Conservation (phyloP, 2,113 vertebrate genomes). For the Nibea albiflora region DNA sequence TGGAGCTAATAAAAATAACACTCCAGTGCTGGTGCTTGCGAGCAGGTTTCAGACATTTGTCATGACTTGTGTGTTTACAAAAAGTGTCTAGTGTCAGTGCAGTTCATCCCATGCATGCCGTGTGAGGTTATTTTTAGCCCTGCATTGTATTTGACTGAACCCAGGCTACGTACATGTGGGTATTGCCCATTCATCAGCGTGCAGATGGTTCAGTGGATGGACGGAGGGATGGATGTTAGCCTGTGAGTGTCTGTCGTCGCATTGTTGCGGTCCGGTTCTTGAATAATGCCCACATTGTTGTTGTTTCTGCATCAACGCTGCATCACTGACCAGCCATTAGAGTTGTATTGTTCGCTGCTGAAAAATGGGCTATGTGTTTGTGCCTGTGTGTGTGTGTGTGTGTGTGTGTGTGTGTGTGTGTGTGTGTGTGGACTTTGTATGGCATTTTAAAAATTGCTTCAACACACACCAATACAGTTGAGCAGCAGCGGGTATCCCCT, state of each 20-base stretch:
- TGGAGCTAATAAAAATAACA: slow-evolving; percentile 6
- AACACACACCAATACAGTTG: slow-evolving; percentile 1
- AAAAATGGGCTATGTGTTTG: slow-evolving; percentile 34
- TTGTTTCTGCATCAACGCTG: slow-evolving; percentile 35
- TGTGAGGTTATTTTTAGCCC: slow-evolving; percentile 39
- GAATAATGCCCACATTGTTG: slow-evolving; percentile 66
- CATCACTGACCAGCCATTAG: slow-evolving; percentile 37
- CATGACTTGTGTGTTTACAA: slow-evolving; percentile 21
- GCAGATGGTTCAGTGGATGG: slow-evolving; percentile 35
- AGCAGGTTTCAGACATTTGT: not conserved
- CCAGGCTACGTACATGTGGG: not conserved
- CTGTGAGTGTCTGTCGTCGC: slow-evolving; percentile 46
- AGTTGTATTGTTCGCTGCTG: slow-evolving; percentile 48
- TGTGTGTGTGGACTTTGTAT: too few relatives aligned
- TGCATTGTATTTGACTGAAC: slow-evolving; percentile 26
- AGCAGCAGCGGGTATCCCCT: slow-evolving; percentile 9
- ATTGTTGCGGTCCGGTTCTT: slow-evolving; percentile 46
- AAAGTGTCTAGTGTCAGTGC: not conserved
- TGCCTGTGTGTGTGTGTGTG: not conserved
- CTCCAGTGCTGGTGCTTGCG: not conserved
- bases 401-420: too few relatives aligned
- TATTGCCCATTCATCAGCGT: slow-evolving; percentile 36
- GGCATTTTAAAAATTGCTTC: slow-evolving; percentile 30
- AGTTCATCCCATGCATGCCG: not conserved
- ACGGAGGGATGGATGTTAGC: slow-evolving; percentile 12